Evolutionary conservation across 2,113 vertebrate genomes (phyloP), one percentile per base, ranked within the genome.

Genomic region (Psettodes erumei): DNA sequence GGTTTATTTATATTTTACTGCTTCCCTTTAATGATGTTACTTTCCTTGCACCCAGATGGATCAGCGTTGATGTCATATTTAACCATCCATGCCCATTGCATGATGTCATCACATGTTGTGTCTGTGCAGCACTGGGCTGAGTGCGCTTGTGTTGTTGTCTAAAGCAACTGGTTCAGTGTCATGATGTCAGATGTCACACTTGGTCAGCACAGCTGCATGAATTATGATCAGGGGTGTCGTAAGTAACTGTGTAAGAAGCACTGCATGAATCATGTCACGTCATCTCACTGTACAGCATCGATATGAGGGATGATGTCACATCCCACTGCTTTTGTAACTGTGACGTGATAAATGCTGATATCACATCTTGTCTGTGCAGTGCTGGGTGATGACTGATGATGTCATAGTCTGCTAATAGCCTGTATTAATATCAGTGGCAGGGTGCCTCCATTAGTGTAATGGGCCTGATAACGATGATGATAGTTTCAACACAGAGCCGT

Each of bases 401-500:
- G 92, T 90, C 91, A 92, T 51, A 50, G 76, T 63, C 76, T 58
- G 79, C 77, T 92, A 92, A 93, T 92, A 88, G 90, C 82, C 84
- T 77, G 85, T 92, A 89, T 93, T 91, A 88, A 92, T 90, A 91
- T 89, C 88, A 77, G 65, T 69, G 35, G 87, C 72, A 64, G 72
- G 79, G 81, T 60, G 16, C 83, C 85, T 82, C 90, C 91, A 92
- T 93, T 93, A 93, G 88, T 83, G 88, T 93, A 93, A 94, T 94
- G 90, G 90, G 77, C 87, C 90, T 88, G 89, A 91, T 94, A 92
- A 94, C 89, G 90, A 92, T 90, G 89, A 89, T 87, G 92, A 91
- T 87, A 87, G 86, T 82, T 78, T 85, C 78, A 88, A 75, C 86
- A 76, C 80, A 67, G 81, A 84, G 82, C 87, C 82, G 83, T 85